Conservation (phyloP, 2,888 invertebrate genomes). For the Timema podura region DNA sequence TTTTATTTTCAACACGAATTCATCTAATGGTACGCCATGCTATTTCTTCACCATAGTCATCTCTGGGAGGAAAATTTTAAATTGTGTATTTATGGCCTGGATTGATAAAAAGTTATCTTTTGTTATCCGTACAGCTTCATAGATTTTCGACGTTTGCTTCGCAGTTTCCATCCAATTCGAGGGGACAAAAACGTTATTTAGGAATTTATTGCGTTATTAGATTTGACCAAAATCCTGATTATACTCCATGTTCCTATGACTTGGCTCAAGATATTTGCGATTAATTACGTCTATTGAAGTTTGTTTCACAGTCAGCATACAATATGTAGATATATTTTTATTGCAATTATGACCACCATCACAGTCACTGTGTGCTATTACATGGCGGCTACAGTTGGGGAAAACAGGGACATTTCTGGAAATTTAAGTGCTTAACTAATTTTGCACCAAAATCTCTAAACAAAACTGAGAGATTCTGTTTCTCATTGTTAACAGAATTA, state of each 20-base stretch:
- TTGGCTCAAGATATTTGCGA: too few species aligned
- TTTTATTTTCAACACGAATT: constrained; percentile 5
- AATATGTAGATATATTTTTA: neutral
- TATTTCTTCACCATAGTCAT: constrained; percentile 8
- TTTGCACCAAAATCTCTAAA: too few species aligned
- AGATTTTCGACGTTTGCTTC: neutral
- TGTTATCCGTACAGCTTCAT: neutral
- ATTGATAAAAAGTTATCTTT: neutral
- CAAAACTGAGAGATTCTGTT: too few species aligned
- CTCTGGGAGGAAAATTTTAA: neutral
- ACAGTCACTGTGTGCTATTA: constrained; percentile 12
- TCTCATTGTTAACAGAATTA: too few species aligned
- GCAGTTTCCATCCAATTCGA: neutral
- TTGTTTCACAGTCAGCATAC: neutral
- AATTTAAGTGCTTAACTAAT: too few species aligned
- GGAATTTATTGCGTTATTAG: too few species aligned
- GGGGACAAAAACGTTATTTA: too few species aligned
- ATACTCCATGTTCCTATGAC: too few species aligned
- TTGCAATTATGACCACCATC: neutral
- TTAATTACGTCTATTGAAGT: neutral
- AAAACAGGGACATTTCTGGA: too few species aligned
- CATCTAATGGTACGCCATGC: constrained; percentile 12
- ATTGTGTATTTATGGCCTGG: neutral
- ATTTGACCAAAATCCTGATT: too few species aligned
- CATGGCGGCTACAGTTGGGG: neutral